Conservation (phyloP, 92 coral and sea anemone species). For the Epizoanthus rinbou region DNA sequence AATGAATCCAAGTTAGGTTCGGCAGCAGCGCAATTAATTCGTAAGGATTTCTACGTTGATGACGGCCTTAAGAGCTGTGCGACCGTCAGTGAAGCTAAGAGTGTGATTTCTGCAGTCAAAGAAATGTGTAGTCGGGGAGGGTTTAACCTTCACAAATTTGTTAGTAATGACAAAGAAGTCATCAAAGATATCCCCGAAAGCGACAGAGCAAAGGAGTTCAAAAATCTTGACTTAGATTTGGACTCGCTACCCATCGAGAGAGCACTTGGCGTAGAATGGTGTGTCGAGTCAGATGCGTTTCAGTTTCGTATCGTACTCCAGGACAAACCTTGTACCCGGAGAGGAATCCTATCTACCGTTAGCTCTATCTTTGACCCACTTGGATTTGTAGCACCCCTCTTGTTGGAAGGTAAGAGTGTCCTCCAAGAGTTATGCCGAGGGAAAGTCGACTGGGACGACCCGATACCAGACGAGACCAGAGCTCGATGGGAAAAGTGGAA, state of each 20-base stretch:
- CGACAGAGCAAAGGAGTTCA: slow-evolving; percentile 28
- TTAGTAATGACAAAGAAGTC: slow-evolving; percentile 34
- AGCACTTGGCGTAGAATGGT: slow-evolving; percentile 45
- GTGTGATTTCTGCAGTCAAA: not conserved
- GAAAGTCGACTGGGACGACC: slow-evolving; percentile 48
- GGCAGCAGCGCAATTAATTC: slow-evolving; percentile 43
- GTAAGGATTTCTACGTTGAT: slow-evolving; percentile 58
- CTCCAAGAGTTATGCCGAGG: slow-evolving; percentile 48
- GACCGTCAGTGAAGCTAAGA: slow-evolving; percentile 27
- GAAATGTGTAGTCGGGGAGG: slow-evolving; percentile 38
- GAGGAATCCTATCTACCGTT: slow-evolving; percentile 43
- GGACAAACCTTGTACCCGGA: slow-evolving; percentile 46
- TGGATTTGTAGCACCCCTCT: slow-evolving; percentile 43
- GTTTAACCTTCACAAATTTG: slow-evolving; percentile 34
- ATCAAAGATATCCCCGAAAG: not conserved
- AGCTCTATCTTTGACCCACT: slow-evolving; percentile 50
- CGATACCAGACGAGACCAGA: slow-evolving; percentile 26
- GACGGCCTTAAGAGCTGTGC: slow-evolving; percentile 53
- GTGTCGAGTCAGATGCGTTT: slow-evolving; percentile 40
- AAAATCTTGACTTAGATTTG: not conserved
- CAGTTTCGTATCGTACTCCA: slow-evolving; percentile 39
- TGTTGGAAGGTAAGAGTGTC: slow-evolving; percentile 40
- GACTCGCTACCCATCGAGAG: slow-evolving; percentile 49
- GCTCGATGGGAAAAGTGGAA: slow-evolving; percentile 43
- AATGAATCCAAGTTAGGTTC: slow-evolving; percentile 30